Conservation (phyloP, 2,888 invertebrate species). For the Zonitis immaculata region DNA sequence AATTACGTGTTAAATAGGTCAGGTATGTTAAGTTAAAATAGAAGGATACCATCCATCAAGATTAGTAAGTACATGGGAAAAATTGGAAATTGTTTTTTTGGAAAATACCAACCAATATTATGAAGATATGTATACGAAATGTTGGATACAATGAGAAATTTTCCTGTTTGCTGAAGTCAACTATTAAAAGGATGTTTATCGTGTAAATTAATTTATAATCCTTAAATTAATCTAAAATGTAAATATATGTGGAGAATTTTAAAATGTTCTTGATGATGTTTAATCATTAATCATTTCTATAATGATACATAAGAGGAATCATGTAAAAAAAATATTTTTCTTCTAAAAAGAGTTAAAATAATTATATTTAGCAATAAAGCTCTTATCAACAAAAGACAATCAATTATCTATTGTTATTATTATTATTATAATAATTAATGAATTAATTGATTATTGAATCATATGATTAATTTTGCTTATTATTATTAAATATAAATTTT, state of each 20-base stretch:
- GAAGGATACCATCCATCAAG: too few relatives aligned
- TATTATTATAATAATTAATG: not conserved
- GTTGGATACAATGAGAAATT: too few relatives aligned
- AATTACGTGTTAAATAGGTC: not conserved
- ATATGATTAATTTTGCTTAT: not conserved
- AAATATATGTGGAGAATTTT: not conserved
- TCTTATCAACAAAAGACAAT: not conserved
- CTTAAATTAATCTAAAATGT: not conserved
- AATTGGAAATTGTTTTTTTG: not conserved
- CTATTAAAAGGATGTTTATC: not conserved
- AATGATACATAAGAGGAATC: too few relatives aligned
- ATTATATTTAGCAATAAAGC: not conserved
- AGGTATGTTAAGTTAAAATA: too few relatives aligned
- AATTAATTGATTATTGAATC: not conserved
- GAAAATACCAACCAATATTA: too few relatives aligned
- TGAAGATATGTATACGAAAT: too few relatives aligned
- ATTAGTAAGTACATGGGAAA: not conserved
- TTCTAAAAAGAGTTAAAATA: too few relatives aligned
- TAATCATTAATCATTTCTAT: not conserved
- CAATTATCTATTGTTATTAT: not conserved
- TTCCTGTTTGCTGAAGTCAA: not conserved
- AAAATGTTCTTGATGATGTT: not conserved
- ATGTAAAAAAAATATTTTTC: too few relatives aligned
- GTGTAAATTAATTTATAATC: not conserved
- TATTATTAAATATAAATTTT: not conserved